A percentile compares a stretch with the other conserved stretches of the same genome.
phyloP scores from a whole-genome alignment of 2,797 vertebrate genomes.

The Pseudotriccus pelzelni region DNA sequence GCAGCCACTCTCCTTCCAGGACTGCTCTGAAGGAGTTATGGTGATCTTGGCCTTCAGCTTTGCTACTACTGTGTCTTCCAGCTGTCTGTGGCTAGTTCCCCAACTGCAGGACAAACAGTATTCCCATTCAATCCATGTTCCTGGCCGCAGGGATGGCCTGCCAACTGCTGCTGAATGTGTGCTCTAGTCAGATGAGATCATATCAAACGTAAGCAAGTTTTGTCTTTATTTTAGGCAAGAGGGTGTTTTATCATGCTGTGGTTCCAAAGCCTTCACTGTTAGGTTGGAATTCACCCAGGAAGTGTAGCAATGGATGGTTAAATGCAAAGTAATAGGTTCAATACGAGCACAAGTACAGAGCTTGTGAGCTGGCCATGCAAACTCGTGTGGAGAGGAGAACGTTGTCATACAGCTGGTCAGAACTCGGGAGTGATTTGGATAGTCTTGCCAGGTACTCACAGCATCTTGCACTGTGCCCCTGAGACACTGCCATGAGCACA shows the following conservation, averaged over 20 bases:
- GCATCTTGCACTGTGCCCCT: background rate
- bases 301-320: slow-evolving; percentile 7
- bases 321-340: slow-evolving; percentile 46
- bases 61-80: background rate
- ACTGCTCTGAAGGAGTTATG: background rate
- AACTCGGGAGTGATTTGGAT: background rate
- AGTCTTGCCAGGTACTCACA: background rate
- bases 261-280: background rate
- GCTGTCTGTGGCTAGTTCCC: slow-evolving; percentile 3
- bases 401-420: background rate
- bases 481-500: background rate
- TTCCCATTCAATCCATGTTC: background rate
- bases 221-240: slow-evolving; percentile 42
- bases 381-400: background rate
- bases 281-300: slow-evolving; percentile 54
- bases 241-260: background rate
- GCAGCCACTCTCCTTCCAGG: background rate
- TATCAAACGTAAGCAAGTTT: background rate
- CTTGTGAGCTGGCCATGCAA: slow-evolving; percentile 1
- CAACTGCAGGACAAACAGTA: background rate
- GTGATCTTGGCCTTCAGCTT: background rate
- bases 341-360: background rate
- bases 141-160: background rate
- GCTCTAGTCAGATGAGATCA: slow-evolving; percentile 40
- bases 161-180: slow-evolving; percentile 12